phyloP scores from a whole-genome alignment of 1,140 invertebrate genomes.

The Rhizoglyphus robini region DNA sequence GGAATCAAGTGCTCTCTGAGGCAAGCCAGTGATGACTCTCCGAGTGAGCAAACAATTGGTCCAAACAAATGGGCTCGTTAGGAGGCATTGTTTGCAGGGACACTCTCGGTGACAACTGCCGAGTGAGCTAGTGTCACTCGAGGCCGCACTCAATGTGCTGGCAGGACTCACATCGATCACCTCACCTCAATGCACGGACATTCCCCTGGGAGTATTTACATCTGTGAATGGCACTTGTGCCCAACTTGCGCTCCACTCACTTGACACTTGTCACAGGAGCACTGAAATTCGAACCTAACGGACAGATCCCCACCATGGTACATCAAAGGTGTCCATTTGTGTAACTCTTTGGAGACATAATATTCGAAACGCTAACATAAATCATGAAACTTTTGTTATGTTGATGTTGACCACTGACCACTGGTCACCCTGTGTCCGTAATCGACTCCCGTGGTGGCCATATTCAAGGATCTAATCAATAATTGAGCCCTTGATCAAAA shows the following conservation, averaged over 20 bases:
- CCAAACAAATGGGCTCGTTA: background rate
- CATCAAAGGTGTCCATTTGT: background rate
- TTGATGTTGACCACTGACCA: too few relatives aligned
- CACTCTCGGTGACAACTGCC: background rate
- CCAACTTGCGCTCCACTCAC: background rate
- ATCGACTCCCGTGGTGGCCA: too few relatives aligned
- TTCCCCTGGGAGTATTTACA: constrained; percentile 7
- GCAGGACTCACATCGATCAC: background rate
- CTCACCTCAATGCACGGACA: too few relatives aligned
- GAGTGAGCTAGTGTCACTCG: background rate
- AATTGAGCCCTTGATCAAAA: too few relatives aligned
- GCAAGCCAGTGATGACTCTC: background rate
- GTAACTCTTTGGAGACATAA: too few relatives aligned
- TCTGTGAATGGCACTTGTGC: background rate
- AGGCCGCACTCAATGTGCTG: background rate
- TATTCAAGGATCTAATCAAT: too few relatives aligned
- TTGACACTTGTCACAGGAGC: background rate
- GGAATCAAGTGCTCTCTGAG: background rate
- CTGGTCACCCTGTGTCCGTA: too few relatives aligned
- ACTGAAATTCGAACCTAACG: background rate
- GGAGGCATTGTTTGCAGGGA: background rate
- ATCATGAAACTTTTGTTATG: too few relatives aligned
- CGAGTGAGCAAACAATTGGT: background rate
- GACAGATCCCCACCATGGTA: background rate
- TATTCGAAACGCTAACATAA: too few relatives aligned